Conservation (phyloP, 2,797 vertebrate species). For the Tapirus indicus region DNA sequence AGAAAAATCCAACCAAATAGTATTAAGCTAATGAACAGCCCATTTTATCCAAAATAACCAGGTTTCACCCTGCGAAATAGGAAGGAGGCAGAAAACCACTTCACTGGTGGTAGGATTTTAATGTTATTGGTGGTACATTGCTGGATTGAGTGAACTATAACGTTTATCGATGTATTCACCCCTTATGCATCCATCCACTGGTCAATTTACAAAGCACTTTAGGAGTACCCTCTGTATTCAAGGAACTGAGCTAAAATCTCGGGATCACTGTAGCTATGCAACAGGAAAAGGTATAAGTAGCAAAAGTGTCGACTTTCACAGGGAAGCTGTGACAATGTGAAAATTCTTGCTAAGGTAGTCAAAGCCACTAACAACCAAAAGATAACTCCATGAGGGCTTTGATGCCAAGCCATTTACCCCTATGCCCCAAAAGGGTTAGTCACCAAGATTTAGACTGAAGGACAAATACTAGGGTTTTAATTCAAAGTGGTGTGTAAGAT, state of each 20-base stretch:
- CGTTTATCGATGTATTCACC: background rate
- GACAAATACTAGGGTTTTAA: background rate
- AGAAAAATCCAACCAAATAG: constrained; percentile 6
- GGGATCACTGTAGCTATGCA: no score
- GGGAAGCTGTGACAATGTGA: background rate
- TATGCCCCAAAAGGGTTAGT: background rate
- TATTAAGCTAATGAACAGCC: background rate
- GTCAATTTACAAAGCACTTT: background rate
- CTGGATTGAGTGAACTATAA: background rate
- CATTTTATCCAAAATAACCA: background rate
- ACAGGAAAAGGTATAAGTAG: background rate
- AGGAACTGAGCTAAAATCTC: background rate
- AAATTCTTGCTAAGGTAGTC: background rate
- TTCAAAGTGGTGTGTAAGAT: background rate
- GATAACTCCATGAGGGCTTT: background rate
- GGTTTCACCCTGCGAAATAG: background rate
- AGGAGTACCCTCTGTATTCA: background rate
- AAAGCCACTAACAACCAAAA: background rate
- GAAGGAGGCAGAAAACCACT: background rate
- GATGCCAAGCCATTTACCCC: background rate
- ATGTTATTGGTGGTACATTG: background rate
- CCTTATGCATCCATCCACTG: background rate
- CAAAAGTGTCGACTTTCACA: background rate
- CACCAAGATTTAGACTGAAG: background rate
- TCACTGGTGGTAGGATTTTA: background rate